Evolutionary conservation across 2,113 vertebrate genomes (phyloP).

Genomic region (Opisthocomus hoazin): DNA sequence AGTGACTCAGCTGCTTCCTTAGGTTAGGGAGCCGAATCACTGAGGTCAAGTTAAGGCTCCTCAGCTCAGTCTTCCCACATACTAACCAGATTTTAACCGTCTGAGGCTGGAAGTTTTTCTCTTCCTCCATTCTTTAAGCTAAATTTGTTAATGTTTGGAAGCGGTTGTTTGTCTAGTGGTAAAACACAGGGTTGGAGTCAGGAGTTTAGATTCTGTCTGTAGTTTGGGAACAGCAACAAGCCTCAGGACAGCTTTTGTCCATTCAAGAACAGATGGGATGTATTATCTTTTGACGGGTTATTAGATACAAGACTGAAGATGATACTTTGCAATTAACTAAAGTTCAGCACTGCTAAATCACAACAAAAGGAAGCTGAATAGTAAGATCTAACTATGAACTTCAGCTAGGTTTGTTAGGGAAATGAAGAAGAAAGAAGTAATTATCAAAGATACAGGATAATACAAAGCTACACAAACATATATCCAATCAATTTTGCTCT

Average conservation of each 20-base stretch:
- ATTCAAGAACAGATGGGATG: not conserved
- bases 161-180: not conserved
- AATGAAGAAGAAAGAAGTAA: not conserved
- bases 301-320: not conserved
- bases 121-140: not conserved
- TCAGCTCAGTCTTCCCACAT: not conserved
- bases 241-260: conserved; percentile 6
- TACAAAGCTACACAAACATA: not conserved
- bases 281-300: not conserved
- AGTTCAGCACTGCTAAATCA: not conserved
- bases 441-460: not conserved
- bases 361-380: not conserved
- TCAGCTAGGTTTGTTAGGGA: not conserved
- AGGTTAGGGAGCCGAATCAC: not conserved
- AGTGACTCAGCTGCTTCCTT: not conserved
- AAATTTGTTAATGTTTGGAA: not conserved
- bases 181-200: not conserved
- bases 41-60: not conserved
- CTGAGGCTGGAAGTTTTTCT: not conserved
- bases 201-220: not conserved
- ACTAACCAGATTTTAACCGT: not conserved
- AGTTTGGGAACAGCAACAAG: not conserved
- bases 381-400: not conserved
- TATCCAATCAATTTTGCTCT: not conserved
- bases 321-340: not conserved